phyloP scores from a whole-genome alignment of 2,888 invertebrate genomes.

The Chymomyza amoena region DNA sequence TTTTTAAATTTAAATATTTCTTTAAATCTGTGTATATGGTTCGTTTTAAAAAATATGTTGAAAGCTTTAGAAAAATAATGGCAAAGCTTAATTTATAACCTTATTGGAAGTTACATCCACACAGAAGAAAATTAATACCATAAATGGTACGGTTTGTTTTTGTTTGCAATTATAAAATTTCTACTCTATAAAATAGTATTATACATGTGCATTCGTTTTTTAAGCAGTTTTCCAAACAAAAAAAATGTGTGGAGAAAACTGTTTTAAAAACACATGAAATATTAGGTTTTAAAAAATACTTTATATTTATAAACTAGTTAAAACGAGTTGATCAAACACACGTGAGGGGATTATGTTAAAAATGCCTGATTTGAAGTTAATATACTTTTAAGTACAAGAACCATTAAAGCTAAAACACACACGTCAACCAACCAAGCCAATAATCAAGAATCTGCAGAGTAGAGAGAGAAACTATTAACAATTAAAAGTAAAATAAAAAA shows the following conservation, averaged over 20 bases:
- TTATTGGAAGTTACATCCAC: no score
- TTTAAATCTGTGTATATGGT: no score
- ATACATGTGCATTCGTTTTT: no score
- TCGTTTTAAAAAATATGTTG: no score
- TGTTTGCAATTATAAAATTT: no score
- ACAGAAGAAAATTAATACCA: background rate
- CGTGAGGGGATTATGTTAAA: slow-evolving; percentile 29
- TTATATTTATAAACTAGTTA: background rate
- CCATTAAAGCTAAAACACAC: slow-evolving; percentile 46
- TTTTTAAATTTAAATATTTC: no score
- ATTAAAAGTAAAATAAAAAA: slow-evolving; percentile 30
- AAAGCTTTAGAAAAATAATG: background rate
- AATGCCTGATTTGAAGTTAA: slow-evolving; percentile 47
- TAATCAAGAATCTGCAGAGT: slow-evolving; percentile 51
- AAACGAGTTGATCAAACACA: slow-evolving; percentile 55
- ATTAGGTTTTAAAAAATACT: background rate
- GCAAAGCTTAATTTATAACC: background rate
- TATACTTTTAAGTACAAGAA: slow-evolving; percentile 28
- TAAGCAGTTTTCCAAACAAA: no score
- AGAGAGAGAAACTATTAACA: slow-evolving; percentile 32
- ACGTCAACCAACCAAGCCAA: slow-evolving; percentile 62
- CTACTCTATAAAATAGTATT: no score
- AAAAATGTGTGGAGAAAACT: no score
- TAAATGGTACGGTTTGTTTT: background rate
- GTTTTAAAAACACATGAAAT: no score